Percentiles rank a stretch among this genome's conserved stretches.
Evolutionary conservation across 2,888 invertebrate species (phyloP).

Genomic region (Adineta ricciae): DNA sequence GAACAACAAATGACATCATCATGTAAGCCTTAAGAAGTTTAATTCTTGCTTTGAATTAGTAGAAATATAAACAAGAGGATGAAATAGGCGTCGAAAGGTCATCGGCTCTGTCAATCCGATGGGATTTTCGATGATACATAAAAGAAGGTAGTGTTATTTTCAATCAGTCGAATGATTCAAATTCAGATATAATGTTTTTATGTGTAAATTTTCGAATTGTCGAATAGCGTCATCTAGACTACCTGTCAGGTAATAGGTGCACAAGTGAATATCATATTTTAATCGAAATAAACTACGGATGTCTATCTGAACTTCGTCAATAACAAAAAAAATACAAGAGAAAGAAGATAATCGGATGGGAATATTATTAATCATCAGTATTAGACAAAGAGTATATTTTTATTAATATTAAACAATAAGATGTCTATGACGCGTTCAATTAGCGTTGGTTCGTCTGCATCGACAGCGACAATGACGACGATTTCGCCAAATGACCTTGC

Average conservation of each 20-base stretch:
- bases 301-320: not conserved
- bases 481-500: not conserved
- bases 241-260: not conserved
- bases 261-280: not conserved
- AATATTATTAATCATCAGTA: not conserved
- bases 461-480: not conserved
- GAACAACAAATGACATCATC: no score
- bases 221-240: not conserved
- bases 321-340: not conserved
- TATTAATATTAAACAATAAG: not conserved
- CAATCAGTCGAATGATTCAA: no score
- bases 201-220: not conserved
- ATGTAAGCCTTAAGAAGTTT: no score
- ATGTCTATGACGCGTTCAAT: not conserved
- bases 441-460: not conserved
- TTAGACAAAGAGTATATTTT: not conserved
- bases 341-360: not conserved
- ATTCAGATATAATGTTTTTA: no score
- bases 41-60: not conserved
- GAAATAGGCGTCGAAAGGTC: no score
- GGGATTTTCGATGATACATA: no score
- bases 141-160: no score
- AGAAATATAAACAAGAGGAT: not conserved
- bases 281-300: not conserved
- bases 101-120: no score